phyloP scores from a whole-genome alignment of 2,113 vertebrate species.

The Toxostoma redivivum region DNA sequence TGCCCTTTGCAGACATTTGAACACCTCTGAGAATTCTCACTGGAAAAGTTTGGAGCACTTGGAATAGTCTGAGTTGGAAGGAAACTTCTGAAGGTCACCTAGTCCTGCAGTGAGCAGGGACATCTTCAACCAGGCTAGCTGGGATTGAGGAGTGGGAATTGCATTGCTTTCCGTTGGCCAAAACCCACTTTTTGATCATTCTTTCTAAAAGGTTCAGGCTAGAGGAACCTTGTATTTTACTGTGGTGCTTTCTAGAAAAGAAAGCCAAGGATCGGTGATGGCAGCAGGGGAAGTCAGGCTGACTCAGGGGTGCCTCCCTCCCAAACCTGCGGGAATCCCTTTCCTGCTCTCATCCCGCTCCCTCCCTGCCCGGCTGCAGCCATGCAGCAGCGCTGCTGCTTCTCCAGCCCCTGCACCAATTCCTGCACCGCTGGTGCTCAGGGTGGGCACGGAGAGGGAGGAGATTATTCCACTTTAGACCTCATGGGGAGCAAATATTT shows the following conservation, averaged over 20 bases:
- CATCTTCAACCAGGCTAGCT: neutral
- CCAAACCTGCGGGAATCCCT: neutral
- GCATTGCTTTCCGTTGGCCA: neutral
- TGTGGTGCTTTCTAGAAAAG: neutral
- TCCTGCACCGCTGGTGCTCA: fast-evolving
- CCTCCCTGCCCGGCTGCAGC: neutral
- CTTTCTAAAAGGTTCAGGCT: neutral
- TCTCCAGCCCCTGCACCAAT: neutral
- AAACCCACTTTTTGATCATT: neutral
- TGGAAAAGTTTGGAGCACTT: neutral
- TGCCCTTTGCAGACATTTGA: neutral
- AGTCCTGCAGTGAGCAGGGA: neutral
- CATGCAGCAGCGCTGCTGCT: neutral
- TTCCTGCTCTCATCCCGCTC: fast-evolving
- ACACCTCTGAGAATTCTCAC: neutral
- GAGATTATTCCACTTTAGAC: no score
- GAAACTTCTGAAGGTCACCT: neutral
- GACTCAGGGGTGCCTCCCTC: neutral
- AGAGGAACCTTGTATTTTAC: neutral
- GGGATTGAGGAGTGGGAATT: neutral
- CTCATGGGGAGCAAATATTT: fast-evolving
- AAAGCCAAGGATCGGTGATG: neutral
- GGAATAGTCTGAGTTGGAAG: neutral
- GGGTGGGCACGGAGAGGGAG: fast-evolving
- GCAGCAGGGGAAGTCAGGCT: neutral